phyloP scores from a whole-genome alignment of 2,797 vertebrate genomes.

The Xenops minutus region DNA sequence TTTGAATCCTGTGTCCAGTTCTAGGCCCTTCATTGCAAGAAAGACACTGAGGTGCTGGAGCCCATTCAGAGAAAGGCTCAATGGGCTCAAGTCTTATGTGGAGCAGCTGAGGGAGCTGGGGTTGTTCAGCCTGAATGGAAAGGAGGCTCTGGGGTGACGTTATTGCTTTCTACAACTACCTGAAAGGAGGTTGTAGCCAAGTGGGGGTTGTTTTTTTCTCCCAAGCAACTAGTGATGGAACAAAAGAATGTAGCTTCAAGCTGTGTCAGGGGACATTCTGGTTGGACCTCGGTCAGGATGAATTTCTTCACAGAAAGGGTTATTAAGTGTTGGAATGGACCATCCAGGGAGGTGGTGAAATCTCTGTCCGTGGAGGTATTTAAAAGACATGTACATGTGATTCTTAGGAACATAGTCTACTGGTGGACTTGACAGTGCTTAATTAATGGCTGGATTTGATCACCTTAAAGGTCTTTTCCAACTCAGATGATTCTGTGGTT shows the following conservation, averaged over 20 bases:
- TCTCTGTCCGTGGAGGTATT: neutral
- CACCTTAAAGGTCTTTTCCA: neutral
- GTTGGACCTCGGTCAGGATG: neutral
- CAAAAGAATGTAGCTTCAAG: neutral
- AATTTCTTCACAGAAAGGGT: neutral
- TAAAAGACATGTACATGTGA: neutral
- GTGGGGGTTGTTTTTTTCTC: neutral
- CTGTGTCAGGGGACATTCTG: neutral
- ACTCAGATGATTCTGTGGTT: neutral
- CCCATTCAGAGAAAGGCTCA: rapidly evolving
- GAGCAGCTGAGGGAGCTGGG: neutral
- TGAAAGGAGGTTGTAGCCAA: neutral
- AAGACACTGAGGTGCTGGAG: neutral
- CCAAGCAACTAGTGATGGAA: neutral
- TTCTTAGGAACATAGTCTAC: neutral
- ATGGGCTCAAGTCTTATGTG: neutral
- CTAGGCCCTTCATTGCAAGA: neutral
- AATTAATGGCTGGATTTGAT: neutral
- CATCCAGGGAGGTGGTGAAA: neutral
- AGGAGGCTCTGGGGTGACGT: rapidly evolving
- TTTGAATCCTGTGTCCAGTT: neutral
- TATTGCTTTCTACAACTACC: neutral
- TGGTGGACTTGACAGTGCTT: neutral
- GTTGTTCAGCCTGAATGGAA: neutral
- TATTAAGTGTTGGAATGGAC: neutral